Evolutionary conservation across 2,797 vertebrate species (phyloP).

Genomic region (Meda fulgida): DNA sequence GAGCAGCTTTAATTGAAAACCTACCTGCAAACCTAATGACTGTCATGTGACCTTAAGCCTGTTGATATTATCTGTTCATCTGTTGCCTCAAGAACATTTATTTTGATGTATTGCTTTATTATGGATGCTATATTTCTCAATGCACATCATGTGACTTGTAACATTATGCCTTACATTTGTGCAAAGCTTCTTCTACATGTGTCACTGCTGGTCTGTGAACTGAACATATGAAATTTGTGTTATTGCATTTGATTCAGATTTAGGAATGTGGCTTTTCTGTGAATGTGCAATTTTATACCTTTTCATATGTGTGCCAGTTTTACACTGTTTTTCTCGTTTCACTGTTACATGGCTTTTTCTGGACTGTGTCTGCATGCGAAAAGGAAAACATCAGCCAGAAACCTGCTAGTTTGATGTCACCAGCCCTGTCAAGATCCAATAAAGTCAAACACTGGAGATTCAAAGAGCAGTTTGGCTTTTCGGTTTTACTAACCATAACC

Average conservation of each 20-base stretch:
- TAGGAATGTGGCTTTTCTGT: slow-evolving; percentile 4
- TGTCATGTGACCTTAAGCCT: slow-evolving; percentile 14
- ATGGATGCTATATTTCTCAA: neutral
- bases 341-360: slow-evolving; percentile 8
- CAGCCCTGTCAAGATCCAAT: neutral
- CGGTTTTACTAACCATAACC: neutral
- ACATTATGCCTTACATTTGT: slow-evolving; percentile 26
- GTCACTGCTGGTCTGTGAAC: slow-evolving; percentile 37
- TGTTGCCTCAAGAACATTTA: slow-evolving; percentile 18
- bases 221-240: neutral
- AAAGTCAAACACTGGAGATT: slow-evolving; percentile 43
- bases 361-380: slow-evolving; percentile 24
- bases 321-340: neutral
- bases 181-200: slow-evolving; percentile 10
- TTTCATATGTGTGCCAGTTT: neutral
- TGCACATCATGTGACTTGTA: neutral
- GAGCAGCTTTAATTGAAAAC: slow-evolving; percentile 33
- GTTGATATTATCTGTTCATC: slow-evolving; percentile 5
- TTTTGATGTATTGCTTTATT: neutral
- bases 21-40: slow-evolving; percentile 21
- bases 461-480: neutral
- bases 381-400: neutral
- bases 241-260: slow-evolving; percentile 4
- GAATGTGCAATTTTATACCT: slow-evolving; percentile 1
- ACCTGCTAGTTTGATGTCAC: neutral